These are phyloP conservation scores for Diprion similis DNA, from an alignment of 1,140 invertebrate species.

Conservation along the genomic window DNA sequence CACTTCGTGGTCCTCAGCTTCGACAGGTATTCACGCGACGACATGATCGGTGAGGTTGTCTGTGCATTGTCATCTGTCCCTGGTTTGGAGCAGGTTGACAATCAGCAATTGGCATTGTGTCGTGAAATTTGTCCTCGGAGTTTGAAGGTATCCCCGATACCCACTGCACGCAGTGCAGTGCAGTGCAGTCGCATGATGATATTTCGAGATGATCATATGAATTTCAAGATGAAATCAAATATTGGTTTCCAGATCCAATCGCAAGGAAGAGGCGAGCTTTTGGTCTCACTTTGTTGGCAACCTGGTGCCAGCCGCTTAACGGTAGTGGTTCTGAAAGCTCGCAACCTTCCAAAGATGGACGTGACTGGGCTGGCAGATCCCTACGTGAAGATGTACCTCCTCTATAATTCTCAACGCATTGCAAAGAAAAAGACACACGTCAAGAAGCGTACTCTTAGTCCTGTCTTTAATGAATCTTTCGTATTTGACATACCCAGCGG, in stretches of 20 bases:
- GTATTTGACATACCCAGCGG: constrained; percentile 83
- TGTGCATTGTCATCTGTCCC: constrained; percentile 77
- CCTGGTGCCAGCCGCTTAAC: constrained; percentile 87
- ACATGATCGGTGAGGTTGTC: constrained; percentile 97
- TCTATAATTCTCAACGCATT: constrained; percentile 96
- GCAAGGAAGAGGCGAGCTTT: constrained; percentile 87
- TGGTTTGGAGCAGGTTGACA: constrained; percentile 80
- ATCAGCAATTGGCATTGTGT: constrained; percentile 77
- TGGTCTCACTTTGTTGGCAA: constrained; percentile 94
- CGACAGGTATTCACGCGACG: constrained; percentile 95
- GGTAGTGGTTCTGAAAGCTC: constrained; percentile 90
- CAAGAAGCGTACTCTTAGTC: constrained; percentile 96
- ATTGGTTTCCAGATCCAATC: constrained; percentile 73
- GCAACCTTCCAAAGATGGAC: constrained; percentile 95
- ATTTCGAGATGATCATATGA: constrained; percentile 18
- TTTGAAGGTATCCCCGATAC: constrained; percentile 71
- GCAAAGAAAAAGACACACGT: constrained; percentile 99
- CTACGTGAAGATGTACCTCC: constrained; percentile 95
- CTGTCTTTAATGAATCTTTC: constrained; percentile 98
- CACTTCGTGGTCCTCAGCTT: constrained; percentile 96
- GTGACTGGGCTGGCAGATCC: constrained; percentile 94
- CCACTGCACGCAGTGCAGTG: neutral
- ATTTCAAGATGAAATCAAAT: constrained; percentile 9
- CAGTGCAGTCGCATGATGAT: constrained; percentile 9
- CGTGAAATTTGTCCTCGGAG: constrained; percentile 87